Evolutionary conservation across 2,888 invertebrate species (phyloP), one percentile per base, ranked within the genome.

Genomic region (Margaritifera margaritifera): DNA sequence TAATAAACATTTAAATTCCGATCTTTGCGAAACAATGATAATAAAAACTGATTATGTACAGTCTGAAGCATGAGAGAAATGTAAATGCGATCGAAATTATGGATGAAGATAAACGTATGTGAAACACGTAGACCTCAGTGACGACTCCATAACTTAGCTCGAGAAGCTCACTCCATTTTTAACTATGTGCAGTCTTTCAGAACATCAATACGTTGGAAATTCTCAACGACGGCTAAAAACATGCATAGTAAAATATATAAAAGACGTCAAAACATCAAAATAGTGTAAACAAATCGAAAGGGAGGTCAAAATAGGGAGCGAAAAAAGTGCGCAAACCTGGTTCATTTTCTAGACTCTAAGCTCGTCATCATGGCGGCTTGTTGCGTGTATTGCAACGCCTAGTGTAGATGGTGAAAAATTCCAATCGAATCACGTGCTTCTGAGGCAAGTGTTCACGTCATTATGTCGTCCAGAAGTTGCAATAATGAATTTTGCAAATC

Each of bases 391-490:
- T 58, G 62, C 25, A 70, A 77, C 70, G 69, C 67, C 63, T 69
- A 71, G 65, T 66, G 63, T 74, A 69, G 66, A 68, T 66, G 74
- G 68, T 66, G 75, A 74, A 73, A 78, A 80, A 80, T 81, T 84
- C 80, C 77, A 80, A 77, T 69, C 77, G 67, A 78, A 82, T 82
- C 82, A 83, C 81, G 83, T 81, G 82, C 70, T 73, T 78, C 58
- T 62, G 66, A 55, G 65, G 67, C 65, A 68, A 66, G 69, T 76
- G 74, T 64, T 77, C 74, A 76, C 73, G 72, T 70, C 71, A 77
- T 64, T 66, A 70, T 66, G 66, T 61, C 62, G 66, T 66, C 74
- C 68, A 74, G 64, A 73, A 58, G 60, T 69, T 67, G 64, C 68
- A 77, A 69, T 51, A 57, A 62, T 55, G 51, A 51, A 2, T 25